Percentiles rank a stretch among this genome's conserved stretches.
phyloP scores from a whole-genome alignment of 2,888 invertebrate species.

The Rosalia funebris region DNA sequence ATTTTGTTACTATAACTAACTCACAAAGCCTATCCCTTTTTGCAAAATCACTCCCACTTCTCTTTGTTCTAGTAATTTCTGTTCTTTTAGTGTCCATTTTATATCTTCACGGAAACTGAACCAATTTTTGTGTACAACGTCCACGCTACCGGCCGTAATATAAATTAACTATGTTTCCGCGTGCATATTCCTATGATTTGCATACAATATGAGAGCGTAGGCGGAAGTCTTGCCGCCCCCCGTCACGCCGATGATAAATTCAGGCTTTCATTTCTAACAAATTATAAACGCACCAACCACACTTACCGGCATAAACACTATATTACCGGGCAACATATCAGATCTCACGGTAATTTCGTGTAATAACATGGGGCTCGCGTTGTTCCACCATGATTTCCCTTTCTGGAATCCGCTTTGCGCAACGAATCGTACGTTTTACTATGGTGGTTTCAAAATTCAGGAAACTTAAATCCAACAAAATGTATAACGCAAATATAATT shows the following conservation, averaged over 20 bases:
- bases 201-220: slow-evolving; percentile 52
- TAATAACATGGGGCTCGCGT: slow-evolving; percentile 40
- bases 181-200: slow-evolving; percentile 52
- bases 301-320: slow-evolving; percentile 37
- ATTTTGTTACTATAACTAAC: too few species aligned
- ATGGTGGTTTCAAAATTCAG: slow-evolving; percentile 22
- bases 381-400: slow-evolving; percentile 41
- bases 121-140: neutral
- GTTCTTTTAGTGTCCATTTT: too few species aligned
- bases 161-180: slow-evolving; percentile 52
- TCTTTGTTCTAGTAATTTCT: too few species aligned
- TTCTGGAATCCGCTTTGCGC: slow-evolving; percentile 36
- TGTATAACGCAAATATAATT: slow-evolving; percentile 41
- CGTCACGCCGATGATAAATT: slow-evolving; percentile 51
- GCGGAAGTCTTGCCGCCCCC: slow-evolving; percentile 53
- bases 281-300: slow-evolving; percentile 52
- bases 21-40: too few species aligned
- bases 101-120: neutral
- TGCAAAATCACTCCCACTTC: too few species aligned
- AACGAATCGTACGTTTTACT: slow-evolving; percentile 33
- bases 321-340: slow-evolving; percentile 41
- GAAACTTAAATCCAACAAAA: slow-evolving; percentile 38
- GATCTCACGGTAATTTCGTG: slow-evolving; percentile 44
- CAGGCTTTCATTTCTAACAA: slow-evolving; percentile 51
- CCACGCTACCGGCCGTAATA: slow-evolving; percentile 26